Percentiles rank a stretch among this genome's conserved stretches.
Evolutionary conservation across 2,888 invertebrate genomes (phyloP).

Genomic region (Megaustenia siamemsis): DNA sequence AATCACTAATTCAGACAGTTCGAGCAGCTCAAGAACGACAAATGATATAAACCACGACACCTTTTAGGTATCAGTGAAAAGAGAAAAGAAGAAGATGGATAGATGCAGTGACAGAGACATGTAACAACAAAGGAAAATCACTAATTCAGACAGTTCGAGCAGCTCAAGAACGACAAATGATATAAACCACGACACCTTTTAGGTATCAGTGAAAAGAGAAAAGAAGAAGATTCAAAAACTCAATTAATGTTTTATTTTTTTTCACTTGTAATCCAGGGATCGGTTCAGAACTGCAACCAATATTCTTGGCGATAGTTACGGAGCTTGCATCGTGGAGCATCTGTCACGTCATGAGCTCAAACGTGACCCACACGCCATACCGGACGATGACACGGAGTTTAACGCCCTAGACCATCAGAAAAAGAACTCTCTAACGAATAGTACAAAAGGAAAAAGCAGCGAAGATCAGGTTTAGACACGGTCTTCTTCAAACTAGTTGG

Average conservation of each 20-base stretch:
- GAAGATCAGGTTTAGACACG: constrained; percentile 49
- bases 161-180: no score
- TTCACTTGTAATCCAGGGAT: constrained; percentile 79
- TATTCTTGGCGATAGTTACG: constrained; percentile 83
- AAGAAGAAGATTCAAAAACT: not conserved
- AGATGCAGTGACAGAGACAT: no score
- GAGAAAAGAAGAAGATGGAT: no score
- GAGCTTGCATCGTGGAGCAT: constrained; percentile 83
- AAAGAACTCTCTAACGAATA: constrained; percentile 46
- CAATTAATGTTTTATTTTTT: not conserved
- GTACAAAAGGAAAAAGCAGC: constrained; percentile 28
- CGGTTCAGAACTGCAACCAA: constrained; percentile 83
- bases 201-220: no score
- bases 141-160: no score
- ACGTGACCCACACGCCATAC: constrained; percentile 61
- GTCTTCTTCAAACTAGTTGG: no score
- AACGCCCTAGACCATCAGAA: constrained; percentile 52
- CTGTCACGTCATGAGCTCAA: constrained; percentile 81
- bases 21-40: no score
- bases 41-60: no score
- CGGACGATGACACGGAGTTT: constrained; percentile 50
- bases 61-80: no score
- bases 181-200: no score
- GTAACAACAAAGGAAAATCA: no score
- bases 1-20: no score